Base-by-base conservation (phyloP, 2,797 vertebrate species). In the Gallinago stenura region DNA sequence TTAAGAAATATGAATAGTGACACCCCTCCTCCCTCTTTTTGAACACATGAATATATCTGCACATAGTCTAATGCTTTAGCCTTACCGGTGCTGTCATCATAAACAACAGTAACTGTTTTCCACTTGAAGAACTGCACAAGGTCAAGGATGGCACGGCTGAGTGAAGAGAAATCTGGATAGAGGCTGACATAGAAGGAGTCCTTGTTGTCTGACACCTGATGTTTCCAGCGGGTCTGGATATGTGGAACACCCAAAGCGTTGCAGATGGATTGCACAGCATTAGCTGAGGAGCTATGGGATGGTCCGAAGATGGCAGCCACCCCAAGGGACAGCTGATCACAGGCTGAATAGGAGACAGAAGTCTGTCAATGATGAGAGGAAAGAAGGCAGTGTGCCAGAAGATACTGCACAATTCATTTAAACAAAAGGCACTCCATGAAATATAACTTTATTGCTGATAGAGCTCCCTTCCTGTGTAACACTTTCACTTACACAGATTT, bases 41-140 rank as follows among this genome's bases (percentile, higher is more conserved):
- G 21, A 18, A 12, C 24, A 15, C 11, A 4, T 64, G 51, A 90
- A 50, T 33, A 58, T 51, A 77, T 61, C 28, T 71, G 31, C 39
- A 60, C 12, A 41, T 2, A 85, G 46, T 54, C 24, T 37, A 35
- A 75, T 46, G 33, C 10, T 84, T 65, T 82, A 71, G 97, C 97
- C 98, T 98, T 98, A 99, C 99, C 99, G 71, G 99, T 99, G 98
- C 99, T 99, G 98, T 99, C 99, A 91, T 99, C 99, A 31, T 99
- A 99, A 75, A 99, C 99, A 94, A 99, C 99, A 1, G 99, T 99
- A 90, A 99, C 99, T 2, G 99, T 99, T 98, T 99, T 99, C 99
- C 99, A 99, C 98, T 99, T 99, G 98, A 99, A 99, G 98, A 99
- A 99, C 97, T 99, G 99, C 76, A 99, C 99, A 98, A 99, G 98